Evolutionary conservation across 2,797 vertebrate genomes (phyloP), one percentile per base, ranked within the genome.

Genomic region (Otolemur crassicaudatus): DNA sequence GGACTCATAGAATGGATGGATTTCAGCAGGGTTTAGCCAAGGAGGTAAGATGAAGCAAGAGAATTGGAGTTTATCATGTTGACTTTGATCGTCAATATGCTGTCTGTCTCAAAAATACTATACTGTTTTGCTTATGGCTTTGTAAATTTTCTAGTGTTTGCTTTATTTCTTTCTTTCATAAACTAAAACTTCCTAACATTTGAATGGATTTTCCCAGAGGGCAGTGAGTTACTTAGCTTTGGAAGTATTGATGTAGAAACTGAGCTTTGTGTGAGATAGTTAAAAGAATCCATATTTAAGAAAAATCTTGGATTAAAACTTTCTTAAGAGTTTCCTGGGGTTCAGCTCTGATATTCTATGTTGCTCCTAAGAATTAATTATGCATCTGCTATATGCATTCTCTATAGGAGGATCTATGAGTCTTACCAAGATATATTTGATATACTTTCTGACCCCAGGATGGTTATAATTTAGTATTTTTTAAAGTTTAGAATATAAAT

Each of bases 241-340:
- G 69, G 34, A 82, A 69, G 25, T 65, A 60, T 22, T 14, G 43
- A 67, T 9, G 43, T 6, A 76, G 37, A 96, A 29, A 43, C 40
- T 60, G 19, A 93, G 65, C n/a, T 91, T 86, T 73, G 12, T 73
- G 22, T 80, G 43, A 76, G 69, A 63, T 17, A 92, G 53, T 85
- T 94, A 83, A 77, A 90, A 92, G 16, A 90, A 85, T 53, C 70
- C 13, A 31, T 70, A 58, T 22, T 89, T 79, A 34, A 87, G 89
- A 77, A 80, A 88, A 91, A 75, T 76, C 23, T 60, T 88, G 20
- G 13, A 22, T 10, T 23, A 40, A 31, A 49, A 40, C 23, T 73
- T 49, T 89, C 83, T 86, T 76, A 73, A 22, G 31, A 9, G 14
- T 37, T 84, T 76, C 31, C 37, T 95, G n/a, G 10, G 7, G 16